Evolutionary conservation across 2,113 vertebrate species (phyloP), one percentile per base, ranked within the genome.

Genomic region (Eublepharis macularius): DNA sequence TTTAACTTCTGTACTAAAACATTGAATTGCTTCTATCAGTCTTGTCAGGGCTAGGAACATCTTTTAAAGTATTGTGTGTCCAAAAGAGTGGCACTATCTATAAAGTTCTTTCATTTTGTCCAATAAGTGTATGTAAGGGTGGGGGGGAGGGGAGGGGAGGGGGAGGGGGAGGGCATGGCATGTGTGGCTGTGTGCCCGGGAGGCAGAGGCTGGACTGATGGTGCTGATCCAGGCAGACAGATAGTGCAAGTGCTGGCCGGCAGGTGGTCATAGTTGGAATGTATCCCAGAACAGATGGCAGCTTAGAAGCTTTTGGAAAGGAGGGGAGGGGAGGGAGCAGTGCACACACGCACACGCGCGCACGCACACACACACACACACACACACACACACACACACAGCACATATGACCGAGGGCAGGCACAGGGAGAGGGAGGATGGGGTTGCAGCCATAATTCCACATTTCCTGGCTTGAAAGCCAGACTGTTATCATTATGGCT

Each of bases 391-490:
- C 54, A 80, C 39, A 36, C 45, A 81, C 39, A 21, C 19, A 60
- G 69, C 41, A 36, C 32, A 65, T 74, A 32, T 80, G 77, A 66
- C n/a, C 54, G 24, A 80, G 68, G 77, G 70, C 84, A 47, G 32
- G 84, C 36, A 39, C 41, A 65, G 43, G 41, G 69, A 80, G 77
- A 36, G 69, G 76, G 76, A 86, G 51, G 77, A 73, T 74, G 77
- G 77, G 49, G 45, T 86, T 80, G 84, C 84, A 86, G 43, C 54
- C 54, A 51, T 73, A 80, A 86, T 65, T 85, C 51, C 84, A 73
- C 84, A 80, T 85, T 85, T 85, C 84, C 76, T 79, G 76, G 84
- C 84, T 73, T 86, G 69, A 80, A 86, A 85, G 66, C 76, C 83
- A 79, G 69, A 86, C 77, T 80, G 69, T 86, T 86, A 80, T 80